phyloP scores from a whole-genome alignment of 2,888 invertebrate species.

The Cantharis rufa region DNA sequence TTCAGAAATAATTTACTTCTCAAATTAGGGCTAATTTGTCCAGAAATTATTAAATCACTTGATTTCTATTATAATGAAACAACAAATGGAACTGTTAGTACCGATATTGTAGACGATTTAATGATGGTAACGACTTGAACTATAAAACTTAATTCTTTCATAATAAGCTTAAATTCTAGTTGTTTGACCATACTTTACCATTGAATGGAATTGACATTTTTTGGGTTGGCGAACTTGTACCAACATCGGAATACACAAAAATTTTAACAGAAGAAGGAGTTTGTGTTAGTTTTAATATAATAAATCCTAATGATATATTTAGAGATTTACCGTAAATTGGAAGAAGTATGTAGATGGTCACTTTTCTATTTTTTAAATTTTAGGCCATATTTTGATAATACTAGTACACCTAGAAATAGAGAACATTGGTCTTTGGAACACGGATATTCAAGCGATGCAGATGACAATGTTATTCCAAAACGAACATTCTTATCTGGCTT shows the following conservation, averaged over 20 bases:
- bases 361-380: not conserved
- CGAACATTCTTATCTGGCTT: constrained; percentile 57
- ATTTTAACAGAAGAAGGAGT: constrained; percentile 7
- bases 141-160: not conserved
- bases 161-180: not conserved
- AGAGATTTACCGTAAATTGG: not conserved
- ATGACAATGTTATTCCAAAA: constrained; percentile 63
- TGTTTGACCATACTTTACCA: not conserved
- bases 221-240: not conserved
- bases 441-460: not conserved
- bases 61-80: not conserved
- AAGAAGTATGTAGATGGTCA: not conserved
- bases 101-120: not conserved
- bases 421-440: not conserved
- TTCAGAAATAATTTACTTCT: not conserved
- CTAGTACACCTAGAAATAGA: not conserved
- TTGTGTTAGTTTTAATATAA: constrained; percentile 14
- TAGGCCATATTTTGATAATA: not conserved
- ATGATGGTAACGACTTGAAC: not conserved
- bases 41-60: not conserved
- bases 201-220: not conserved
- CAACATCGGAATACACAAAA: not conserved
- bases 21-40: not conserved
- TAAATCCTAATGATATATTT: constrained; percentile 2
- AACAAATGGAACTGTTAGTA: not conserved